Conservation (phyloP, 1,140 invertebrate genomes). For the Drosophila murphyi region DNA sequence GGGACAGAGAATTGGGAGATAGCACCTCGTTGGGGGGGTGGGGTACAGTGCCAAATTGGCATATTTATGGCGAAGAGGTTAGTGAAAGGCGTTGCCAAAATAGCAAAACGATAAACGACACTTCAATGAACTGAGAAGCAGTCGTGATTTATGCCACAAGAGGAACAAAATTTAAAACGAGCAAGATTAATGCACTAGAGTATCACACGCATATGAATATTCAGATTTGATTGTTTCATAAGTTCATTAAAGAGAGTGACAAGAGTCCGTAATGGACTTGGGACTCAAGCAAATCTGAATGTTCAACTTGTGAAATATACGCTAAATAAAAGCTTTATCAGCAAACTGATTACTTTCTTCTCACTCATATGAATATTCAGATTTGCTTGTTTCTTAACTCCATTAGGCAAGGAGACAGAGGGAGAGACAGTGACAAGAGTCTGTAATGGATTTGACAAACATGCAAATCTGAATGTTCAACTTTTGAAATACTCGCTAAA, state of each 20-base stretch:
- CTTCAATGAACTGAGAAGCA: conserved; percentile 71
- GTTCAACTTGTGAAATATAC: background rate
- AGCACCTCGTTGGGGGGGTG: background rate
- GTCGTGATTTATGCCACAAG: conserved; percentile 43
- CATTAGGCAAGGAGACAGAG: no score
- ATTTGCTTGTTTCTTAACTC: no score
- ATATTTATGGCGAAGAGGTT: conserved; percentile 75
- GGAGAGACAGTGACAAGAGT: no score
- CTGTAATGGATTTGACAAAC: no score
- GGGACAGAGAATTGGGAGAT: background rate
- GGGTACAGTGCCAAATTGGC: conserved; percentile 62
- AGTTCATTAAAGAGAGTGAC: background rate
- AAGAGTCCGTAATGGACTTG: conserved; percentile 14
- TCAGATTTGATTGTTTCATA: no score
- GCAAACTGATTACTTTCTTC: background rate
- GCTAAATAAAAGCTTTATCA: background rate
- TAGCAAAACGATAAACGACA: conserved; percentile 79
- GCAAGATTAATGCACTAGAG: conserved; percentile 16
- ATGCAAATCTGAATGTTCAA: no score
- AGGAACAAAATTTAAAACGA: conserved; percentile 17
- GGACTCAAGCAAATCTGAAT: conserved; percentile 1
- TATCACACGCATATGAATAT: background rate
- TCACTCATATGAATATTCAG: no score
- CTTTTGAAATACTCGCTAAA: no score
- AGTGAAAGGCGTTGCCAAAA: conserved; percentile 67